These are phyloP conservation scores for Callitettix versicolor DNA, from an alignment of 1,140 invertebrate genomes.

Conservation along the genomic window DNA sequence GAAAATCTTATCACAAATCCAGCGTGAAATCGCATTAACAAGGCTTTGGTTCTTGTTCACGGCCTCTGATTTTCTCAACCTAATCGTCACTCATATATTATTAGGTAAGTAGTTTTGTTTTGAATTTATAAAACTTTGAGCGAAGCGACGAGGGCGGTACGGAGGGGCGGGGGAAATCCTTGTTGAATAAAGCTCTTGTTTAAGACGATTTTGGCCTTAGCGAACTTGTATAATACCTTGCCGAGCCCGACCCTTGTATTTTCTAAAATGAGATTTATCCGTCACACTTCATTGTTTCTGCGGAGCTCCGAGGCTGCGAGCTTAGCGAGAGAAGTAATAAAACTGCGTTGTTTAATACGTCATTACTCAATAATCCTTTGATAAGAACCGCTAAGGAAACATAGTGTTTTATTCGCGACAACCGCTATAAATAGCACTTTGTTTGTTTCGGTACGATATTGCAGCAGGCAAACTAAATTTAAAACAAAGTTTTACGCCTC, in stretches of 20 bases:
- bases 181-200: slow-evolving; percentile 20
- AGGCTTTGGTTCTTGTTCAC: slow-evolving; percentile 19
- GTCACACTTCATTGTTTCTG: slow-evolving; percentile 22
- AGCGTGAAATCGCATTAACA: slow-evolving; percentile 20
- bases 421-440: too few relatives aligned
- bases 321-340: not conserved
- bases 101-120: slow-evolving; percentile 23
- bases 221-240: slow-evolving; percentile 14
- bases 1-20: slow-evolving; percentile 21
- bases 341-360: not conserved
- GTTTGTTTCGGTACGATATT: too few relatives aligned
- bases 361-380: not conserved
- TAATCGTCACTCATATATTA: slow-evolving; percentile 21
- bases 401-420: not conserved
- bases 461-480: too few relatives aligned
- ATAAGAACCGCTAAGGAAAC: not conserved
- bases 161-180: slow-evolving; percentile 9
- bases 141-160: not conserved
- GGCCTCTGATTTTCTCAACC: slow-evolving; percentile 15
- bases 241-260: slow-evolving; percentile 16
- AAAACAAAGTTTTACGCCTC: too few relatives aligned
- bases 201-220: slow-evolving; percentile 22
- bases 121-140: slow-evolving; percentile 20
- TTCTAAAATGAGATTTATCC: slow-evolving; percentile 20
- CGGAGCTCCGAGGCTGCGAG: not conserved